Evolutionary conservation across 2,888 invertebrate genomes (phyloP), one percentile per base, ranked within the genome.

Genomic region (Malachius bipustulatus): DNA sequence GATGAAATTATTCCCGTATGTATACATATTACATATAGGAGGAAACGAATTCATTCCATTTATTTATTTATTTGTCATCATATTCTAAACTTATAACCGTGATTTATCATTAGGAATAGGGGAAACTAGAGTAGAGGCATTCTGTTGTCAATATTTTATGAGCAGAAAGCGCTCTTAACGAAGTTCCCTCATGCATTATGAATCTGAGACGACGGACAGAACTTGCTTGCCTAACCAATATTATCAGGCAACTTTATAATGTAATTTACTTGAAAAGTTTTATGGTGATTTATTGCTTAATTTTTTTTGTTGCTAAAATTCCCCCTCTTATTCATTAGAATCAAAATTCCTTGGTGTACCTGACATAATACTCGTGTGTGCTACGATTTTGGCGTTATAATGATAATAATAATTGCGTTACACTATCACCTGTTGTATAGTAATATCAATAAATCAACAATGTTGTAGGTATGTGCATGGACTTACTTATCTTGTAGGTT

Each of bases 221-320:
- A n/a, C n/a, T n/a, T 19, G 24, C 24, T 19, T 19, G 46, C 45
- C 38, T 39, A 34, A 42, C 45, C 42, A 38, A 46, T 47, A 46
- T 46, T 47, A 47, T 46, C 44, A 43, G 42, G 36, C 42, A 46
- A 47, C 42, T 47, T 45, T 45, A 30, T 43, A 43, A 44, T 41
- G 42, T 36, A 43, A 45, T 45, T 43, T 41, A 41, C 42, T 40
- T 40, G 34, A 42, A 44, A 44, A 37, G 14, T 38, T 39, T 41
- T 14, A 16, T 10, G 12, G 10, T 41, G 43, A 43, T 39, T 43
- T 43, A 43, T 32, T 31, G 26, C 44, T 42, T 46, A 43, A 41
- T 42, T 42, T 32, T 34, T 34, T 30, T n/a, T n/a, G n/a, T n/a
- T n/a, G n/a, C 6, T 8, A 19, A 19, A 19, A 19, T 19, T 19